phyloP scores from a whole-genome alignment of 2,113 vertebrate species.

The Mesitornis unicolor region DNA sequence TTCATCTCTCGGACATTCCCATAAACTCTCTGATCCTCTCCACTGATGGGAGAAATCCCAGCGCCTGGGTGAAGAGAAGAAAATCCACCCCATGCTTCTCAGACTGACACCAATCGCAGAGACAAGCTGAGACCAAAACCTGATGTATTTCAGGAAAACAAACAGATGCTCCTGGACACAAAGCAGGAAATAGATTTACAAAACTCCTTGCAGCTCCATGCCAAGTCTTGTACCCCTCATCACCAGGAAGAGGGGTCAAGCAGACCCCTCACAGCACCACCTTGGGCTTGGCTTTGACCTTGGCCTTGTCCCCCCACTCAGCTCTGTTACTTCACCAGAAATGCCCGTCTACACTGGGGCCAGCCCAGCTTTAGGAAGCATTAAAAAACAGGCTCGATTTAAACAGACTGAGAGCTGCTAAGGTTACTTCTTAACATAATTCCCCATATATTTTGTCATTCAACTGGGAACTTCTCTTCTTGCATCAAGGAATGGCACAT shows the following conservation, averaged over 20 bases:
- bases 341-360: neutral
- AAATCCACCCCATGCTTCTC: neutral
- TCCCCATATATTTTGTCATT: neutral
- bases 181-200: neutral
- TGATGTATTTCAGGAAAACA: neutral
- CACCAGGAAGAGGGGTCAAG: neutral
- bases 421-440: neutral
- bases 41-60: neutral
- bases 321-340: neutral
- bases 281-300: too few relatives aligned
- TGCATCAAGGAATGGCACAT: neutral
- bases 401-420: neutral
- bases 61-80: neutral
- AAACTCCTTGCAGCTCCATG: neutral
- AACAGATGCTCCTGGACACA: neutral
- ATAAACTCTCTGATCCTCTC: neutral
- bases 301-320: neutral
- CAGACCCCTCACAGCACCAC: neutral
- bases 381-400: neutral
- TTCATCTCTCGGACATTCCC: neutral
- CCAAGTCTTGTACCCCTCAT: neutral
- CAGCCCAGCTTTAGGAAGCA: neutral
- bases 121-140: neutral
- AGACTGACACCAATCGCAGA: neutral
- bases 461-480: neutral